These are phyloP conservation scores for Helleia helle DNA, from an alignment of 2,888 invertebrate species.

Conservation along the genomic window DNA sequence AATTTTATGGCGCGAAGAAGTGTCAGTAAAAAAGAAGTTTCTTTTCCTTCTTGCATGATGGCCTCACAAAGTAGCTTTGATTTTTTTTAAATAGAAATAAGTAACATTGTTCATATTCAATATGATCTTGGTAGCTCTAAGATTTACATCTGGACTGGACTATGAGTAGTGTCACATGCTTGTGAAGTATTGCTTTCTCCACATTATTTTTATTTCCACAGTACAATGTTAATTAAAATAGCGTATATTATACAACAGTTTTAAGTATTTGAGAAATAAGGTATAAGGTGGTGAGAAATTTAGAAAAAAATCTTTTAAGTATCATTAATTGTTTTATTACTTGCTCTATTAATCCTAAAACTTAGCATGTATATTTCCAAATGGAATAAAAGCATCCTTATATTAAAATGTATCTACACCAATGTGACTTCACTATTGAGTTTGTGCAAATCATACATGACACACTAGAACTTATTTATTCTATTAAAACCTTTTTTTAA, in stretches of 20 bases:
- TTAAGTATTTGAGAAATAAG: not conserved
- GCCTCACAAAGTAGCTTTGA: not conserved
- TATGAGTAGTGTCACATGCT: not conserved
- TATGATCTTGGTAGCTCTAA: not conserved
- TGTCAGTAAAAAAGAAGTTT: no score
- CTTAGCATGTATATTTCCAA: no score
- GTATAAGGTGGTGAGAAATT: slow-evolving; percentile 6
- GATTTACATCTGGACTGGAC: not conserved
- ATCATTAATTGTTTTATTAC: slow-evolving; percentile 3
- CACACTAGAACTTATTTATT: no score
- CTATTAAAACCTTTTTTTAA: no score
- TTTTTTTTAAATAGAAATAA: not conserved
- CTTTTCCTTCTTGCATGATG: not conserved
- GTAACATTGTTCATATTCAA: not conserved
- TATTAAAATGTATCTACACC: no score
- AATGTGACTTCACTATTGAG: no score
- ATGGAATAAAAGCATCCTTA: no score
- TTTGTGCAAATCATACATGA: no score
- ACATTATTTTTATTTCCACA: not conserved
- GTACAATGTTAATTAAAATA: slow-evolving; percentile 6
- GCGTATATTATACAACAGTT: not conserved
- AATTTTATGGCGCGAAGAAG: no score
- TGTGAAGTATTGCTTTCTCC: not conserved
- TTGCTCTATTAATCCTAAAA: no score
- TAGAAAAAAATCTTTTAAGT: slow-evolving; percentile 4